phyloP scores from a whole-genome alignment of 1,140 invertebrate species.

The Gryon sp. region DNA sequence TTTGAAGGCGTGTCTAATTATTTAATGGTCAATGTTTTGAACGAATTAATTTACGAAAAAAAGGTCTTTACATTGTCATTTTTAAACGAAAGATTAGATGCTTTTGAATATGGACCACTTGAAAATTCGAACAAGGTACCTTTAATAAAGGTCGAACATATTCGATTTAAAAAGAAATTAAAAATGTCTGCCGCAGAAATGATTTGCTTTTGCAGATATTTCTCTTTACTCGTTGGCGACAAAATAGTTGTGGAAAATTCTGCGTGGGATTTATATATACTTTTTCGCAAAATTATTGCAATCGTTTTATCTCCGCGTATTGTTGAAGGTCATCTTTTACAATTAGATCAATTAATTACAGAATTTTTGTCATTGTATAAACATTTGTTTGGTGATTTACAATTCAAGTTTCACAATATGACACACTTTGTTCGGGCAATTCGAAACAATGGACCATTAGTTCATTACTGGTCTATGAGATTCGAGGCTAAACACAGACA shows the following conservation, averaged over 20 bases:
- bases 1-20: conserved; percentile 15
- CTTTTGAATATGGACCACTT: neutral
- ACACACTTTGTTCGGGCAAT: conserved; percentile 3
- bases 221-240: conserved; percentile 16
- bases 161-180: neutral
- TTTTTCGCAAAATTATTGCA: conserved; percentile 25
- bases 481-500: conserved; percentile 30
- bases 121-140: conserved; percentile 9
- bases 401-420: conserved; percentile 31
- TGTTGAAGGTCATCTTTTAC: conserved; percentile 6
- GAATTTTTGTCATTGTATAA: too few relatives aligned
- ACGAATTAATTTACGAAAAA: conserved; percentile 12
- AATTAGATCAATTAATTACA: neutral
- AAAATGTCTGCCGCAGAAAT: conserved; percentile 42
- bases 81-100: conserved; percentile 15
- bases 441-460: conserved; percentile 10
- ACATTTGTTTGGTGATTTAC: conserved; percentile 29
- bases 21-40: too few relatives aligned
- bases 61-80: conserved; percentile 6
- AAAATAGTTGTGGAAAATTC: conserved; percentile 13
- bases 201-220: conserved; percentile 31
- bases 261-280: conserved; percentile 13
- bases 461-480: conserved; percentile 34
- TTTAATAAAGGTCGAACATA: neutral
- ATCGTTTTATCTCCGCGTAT: conserved; percentile 17